phyloP scores from a whole-genome alignment of 92 coral and sea anemone species.

The Diadumene lineata region DNA sequence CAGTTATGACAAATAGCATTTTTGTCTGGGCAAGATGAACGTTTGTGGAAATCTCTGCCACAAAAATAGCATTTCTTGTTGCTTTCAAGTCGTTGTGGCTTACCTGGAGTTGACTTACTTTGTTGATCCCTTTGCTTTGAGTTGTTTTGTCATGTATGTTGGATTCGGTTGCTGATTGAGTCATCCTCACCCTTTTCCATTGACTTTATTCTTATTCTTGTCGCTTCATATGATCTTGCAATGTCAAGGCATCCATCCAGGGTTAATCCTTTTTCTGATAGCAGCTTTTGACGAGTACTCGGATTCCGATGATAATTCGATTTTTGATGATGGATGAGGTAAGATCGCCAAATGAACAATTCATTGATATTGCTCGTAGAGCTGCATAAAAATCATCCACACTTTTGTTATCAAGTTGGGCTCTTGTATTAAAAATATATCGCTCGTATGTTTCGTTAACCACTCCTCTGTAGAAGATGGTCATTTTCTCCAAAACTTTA shows the following conservation, averaged over 20 bases:
- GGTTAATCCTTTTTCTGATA: constrained; percentile 33
- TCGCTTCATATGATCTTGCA: constrained; percentile 45
- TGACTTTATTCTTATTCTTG: constrained; percentile 16
- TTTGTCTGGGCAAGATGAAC: constrained; percentile 34
- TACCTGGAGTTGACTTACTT: background rate
- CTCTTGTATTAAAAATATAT: constrained; percentile 39
- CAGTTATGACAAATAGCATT: constrained; percentile 28
- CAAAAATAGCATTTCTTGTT: constrained; percentile 45
- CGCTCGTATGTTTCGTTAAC: constrained; percentile 38
- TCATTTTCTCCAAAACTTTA: constrained; percentile 29
- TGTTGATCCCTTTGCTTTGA: too few relatives aligned
- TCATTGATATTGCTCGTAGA: constrained; percentile 22
- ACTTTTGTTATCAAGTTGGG: constrained; percentile 30
- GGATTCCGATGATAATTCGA: constrained; percentile 33
- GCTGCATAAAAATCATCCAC: constrained; percentile 33
- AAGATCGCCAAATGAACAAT: constrained; percentile 34
- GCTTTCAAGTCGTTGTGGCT: constrained; percentile 23
- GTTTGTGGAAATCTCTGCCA: constrained; percentile 40
- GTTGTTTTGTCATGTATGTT: background rate
- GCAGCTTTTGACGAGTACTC: constrained; percentile 33
- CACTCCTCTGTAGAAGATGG: constrained; percentile 35
- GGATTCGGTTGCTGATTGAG: background rate
- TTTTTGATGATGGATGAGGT: constrained; percentile 31
- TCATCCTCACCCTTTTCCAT: background rate
- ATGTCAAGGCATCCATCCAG: constrained; percentile 37